Percentiles rank a stretch among this genome's conserved stretches.
These are phyloP conservation scores for Ditylenchus weischeri DNA, from an alignment of 2,888 invertebrate species.

Conservation along the genomic window DNA sequence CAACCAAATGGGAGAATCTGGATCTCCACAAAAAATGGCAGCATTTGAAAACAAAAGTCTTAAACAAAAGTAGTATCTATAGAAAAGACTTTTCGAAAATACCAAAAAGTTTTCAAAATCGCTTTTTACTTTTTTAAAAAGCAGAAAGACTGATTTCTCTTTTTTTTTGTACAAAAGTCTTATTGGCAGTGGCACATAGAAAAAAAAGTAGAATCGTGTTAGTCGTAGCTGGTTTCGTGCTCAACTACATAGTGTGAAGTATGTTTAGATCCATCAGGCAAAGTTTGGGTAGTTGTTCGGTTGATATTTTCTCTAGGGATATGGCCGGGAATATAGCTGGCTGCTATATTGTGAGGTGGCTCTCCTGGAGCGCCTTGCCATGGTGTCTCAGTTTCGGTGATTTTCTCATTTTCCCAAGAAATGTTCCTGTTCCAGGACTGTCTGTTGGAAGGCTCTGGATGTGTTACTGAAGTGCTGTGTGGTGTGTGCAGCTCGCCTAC, in stretches of 20 bases:
- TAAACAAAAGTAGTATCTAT: conserved; percentile 14
- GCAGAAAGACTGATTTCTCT: not conserved
- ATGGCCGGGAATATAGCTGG: conserved; percentile 14
- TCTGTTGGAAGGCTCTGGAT: not conserved
- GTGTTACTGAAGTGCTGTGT: too few species aligned
- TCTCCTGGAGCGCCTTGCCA: conserved; percentile 33
- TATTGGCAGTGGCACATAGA: not conserved
- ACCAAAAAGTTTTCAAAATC: too few species aligned
- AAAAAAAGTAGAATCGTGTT: not conserved
- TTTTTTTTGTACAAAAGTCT: not conserved
- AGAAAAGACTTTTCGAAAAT: too few species aligned
- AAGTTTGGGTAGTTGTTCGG: conserved; percentile 32
- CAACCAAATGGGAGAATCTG: too few species aligned
- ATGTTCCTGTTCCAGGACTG: conserved; percentile 38
- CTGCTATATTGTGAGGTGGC: not conserved
- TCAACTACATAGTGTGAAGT: conserved; percentile 23
- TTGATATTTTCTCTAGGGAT: conserved; percentile 14
- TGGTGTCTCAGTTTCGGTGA: too few species aligned
- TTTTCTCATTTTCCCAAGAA: conserved; percentile 23
- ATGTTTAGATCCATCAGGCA: conserved; percentile 36
- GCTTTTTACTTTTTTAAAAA: too few species aligned
- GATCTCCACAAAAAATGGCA: too few species aligned
- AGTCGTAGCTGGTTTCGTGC: too few species aligned
- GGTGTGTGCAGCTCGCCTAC: too few species aligned
- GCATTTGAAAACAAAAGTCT: conserved; percentile 4